Base-by-base conservation (phyloP, 2,113 vertebrate genomes). In the Thamnaconus septentrionalis region DNA sequence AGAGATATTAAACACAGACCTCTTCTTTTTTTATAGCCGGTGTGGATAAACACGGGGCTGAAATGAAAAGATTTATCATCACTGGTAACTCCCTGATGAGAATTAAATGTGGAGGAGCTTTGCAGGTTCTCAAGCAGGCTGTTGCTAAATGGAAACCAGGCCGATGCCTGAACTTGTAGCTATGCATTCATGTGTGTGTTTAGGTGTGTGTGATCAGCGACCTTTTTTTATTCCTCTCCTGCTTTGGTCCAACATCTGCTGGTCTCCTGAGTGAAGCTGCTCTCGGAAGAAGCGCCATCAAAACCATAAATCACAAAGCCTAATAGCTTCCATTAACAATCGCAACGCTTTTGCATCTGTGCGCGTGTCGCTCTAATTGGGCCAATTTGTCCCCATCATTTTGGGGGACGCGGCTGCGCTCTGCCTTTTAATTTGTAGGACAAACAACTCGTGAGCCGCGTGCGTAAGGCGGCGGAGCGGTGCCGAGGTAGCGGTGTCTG, bases 291-390 rank as follows among this genome's bases (percentile, higher is more conserved):
- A 63, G 78, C 71, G 65, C 44, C 53, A 60, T 82, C 61, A 78
- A 61, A 83, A 78, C 56, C 58, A 86, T 92, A 84, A 88, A 85
- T 90, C 85, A 84, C 63, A 6, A 40, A 59, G 71, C 77, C 71
- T 89, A 91, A 89, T 87, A 73, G 84, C 83, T 81, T 85, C 83
- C 84, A 89, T 92, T 91, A 89, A 90, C 80, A 85, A 87, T 85
- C 80, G 79, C 87, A 85, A 85, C 79, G 74, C 64, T 82, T 83
- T 72, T 86, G 85, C 84, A 84, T 87, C 84, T 87, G 85, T 83
- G 87, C 78, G 85, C 86, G 81, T 89, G 85, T 89, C 48, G 39
- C 56, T 56, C 61, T 92, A 91, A 92, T 91, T 92, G 84, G 59
- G 56, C 63, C 79, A 85, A 90, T 91, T 91, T 89, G 83, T 92